Evolutionary conservation across 2,113 vertebrate species (phyloP).

Genomic region (Chlamydotis undulata): DNA sequence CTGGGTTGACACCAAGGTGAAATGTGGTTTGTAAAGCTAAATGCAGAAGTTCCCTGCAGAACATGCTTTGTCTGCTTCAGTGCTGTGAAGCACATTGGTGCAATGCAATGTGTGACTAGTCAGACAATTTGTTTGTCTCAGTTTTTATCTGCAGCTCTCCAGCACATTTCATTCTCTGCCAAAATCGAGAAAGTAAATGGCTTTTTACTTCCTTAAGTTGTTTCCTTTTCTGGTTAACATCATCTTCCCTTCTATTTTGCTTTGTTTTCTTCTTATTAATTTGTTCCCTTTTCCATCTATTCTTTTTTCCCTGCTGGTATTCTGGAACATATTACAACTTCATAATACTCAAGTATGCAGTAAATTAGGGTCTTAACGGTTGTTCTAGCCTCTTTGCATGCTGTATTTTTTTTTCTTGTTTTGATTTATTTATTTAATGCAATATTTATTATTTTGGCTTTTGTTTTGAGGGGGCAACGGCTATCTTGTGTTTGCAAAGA

Average conservation of each 20-base stretch:
- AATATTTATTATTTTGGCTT: background rate
- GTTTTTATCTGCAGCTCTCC: background rate
- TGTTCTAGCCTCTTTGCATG: background rate
- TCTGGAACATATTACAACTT: background rate
- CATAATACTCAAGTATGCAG: background rate
- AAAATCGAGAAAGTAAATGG: background rate
- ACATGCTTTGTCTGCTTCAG: background rate
- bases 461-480: background rate
- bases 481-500: background rate
- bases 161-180: background rate
- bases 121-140: background rate
- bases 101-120: background rate
- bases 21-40: background rate
- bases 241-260: background rate
- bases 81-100: background rate
- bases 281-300: background rate
- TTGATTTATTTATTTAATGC: background rate
- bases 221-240: conserved; percentile 24
- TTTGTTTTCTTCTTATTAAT: background rate
- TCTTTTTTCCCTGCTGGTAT: background rate
- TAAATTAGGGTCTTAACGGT: background rate
- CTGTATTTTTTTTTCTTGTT: background rate
- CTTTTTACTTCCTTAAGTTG: background rate
- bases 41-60: background rate
- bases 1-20: background rate